Base-by-base conservation (phyloP, 2,888 invertebrate genomes). In the Vannuccia rotundouncinata region DNA sequence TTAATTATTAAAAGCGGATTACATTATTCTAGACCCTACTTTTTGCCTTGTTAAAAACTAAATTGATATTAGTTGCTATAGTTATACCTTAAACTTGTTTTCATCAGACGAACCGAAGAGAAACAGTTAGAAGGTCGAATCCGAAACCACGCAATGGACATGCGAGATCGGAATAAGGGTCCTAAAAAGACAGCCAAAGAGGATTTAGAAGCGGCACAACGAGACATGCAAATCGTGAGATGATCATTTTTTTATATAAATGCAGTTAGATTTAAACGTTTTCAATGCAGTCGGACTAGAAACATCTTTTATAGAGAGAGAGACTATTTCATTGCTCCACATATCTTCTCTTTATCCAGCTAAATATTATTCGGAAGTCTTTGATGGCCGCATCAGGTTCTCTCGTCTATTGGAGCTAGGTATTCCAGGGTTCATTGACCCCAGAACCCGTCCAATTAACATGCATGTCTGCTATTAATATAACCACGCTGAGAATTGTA, bases 151-250 rank as follows among this genome's bases (percentile, higher is more conserved):
- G 31, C 75, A 27, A 75, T 29, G 75, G 31, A 75, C 31, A 75
- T 75, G 29, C 75, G 29, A 5, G 29, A 29, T n/a, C 75, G 75
- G 29, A 29, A 2, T 10, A 29, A 2, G 28, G 31, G 5, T 5
- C 31, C 75, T 13, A 31, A 29, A n/a, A 75, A 75, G 29, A 75
- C 75, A 13, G 25, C 75, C 2, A 29, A 75, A 27, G 75, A 75
- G 22, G 75, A 75, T n/a, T 13, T 75, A 2, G 75, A 75, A 27
- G 75, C 75, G 29, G 75, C 75, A 22, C 29, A 31, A 75, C 29
- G 75, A 5, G 75, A 75, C 22, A 75, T 75, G 75, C 75, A 75
- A 27, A 75, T 75, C 22, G 75, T 75, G 27, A 75, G 75, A 45
- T 45, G 17, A 5, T 10, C 45, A 45, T 45, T 45, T 45, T 45